Evolutionary conservation across 2,797 vertebrate genomes (phyloP).

Genomic region (Onychomys torridus): DNA sequence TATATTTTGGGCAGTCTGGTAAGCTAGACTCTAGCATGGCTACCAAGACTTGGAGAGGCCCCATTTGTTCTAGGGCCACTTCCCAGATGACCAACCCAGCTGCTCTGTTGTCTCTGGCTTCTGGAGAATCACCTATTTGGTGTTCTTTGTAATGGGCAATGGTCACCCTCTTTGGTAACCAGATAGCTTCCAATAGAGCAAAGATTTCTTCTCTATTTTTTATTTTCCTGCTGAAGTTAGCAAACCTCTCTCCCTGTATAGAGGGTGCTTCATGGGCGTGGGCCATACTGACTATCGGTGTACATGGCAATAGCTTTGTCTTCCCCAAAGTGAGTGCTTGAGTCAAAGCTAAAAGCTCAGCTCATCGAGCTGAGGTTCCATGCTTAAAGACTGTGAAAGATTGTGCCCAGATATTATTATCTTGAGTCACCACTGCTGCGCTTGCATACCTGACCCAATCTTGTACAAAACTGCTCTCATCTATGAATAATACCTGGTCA

Average conservation of each 20-base stretch:
- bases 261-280: neutral
- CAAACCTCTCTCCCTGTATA: neutral
- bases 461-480: neutral
- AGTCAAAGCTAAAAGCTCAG: neutral
- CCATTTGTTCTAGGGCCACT: too few species aligned
- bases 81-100: neutral
- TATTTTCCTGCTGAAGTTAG: neutral
- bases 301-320: neutral
- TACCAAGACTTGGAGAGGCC: neutral
- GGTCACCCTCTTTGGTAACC: neutral
- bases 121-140: neutral
- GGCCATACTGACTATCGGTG: neutral
- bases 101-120: neutral
- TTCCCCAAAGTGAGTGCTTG: neutral
- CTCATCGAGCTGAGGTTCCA: neutral
- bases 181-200: neutral
- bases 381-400: neutral
- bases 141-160: neutral
- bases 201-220: neutral
- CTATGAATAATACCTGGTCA: neutral
- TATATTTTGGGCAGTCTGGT: neutral
- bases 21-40: neutral
- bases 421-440: neutral
- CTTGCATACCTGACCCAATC: neutral
- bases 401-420: neutral